Evolutionary conservation across 2,113 vertebrate genomes (phyloP).

Genomic region (Gymnorhina tibicen): DNA sequence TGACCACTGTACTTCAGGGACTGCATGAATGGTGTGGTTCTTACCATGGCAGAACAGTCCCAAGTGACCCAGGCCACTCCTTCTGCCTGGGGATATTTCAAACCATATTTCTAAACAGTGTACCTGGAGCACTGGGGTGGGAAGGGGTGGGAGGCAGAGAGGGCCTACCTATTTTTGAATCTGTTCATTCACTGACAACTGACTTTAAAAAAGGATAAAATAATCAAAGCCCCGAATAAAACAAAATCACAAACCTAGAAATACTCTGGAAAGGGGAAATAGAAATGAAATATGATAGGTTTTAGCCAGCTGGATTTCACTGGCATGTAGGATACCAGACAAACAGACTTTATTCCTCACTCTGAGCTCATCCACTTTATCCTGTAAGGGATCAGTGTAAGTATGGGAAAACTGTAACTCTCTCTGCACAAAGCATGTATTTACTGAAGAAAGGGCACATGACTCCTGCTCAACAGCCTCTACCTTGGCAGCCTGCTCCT

Average conservation of each 20-base stretch:
- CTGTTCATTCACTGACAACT: neutral
- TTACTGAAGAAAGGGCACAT: neutral
- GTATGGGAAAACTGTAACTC: neutral
- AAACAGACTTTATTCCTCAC: neutral
- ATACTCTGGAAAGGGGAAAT: neutral
- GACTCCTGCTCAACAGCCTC: neutral
- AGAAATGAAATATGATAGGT: neutral
- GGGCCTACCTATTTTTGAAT: neutral
- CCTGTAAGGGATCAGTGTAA: neutral
- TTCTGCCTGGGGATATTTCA: neutral
- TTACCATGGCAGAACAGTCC: neutral
- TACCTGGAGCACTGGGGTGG: neutral
- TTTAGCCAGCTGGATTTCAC: neutral
- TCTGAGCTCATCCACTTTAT: neutral
- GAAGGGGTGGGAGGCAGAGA: neutral
- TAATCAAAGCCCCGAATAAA: neutral
- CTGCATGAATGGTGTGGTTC: accelerated
- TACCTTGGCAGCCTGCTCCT: neutral
- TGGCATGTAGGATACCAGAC: neutral
- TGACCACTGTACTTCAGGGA: neutral
- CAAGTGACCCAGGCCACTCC: neutral
- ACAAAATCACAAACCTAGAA: neutral
- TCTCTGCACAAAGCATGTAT: neutral
- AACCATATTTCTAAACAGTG: neutral
- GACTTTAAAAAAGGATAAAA: neutral